phyloP scores from a whole-genome alignment of 2,888 invertebrate genomes.

The Eudemis profundana region DNA sequence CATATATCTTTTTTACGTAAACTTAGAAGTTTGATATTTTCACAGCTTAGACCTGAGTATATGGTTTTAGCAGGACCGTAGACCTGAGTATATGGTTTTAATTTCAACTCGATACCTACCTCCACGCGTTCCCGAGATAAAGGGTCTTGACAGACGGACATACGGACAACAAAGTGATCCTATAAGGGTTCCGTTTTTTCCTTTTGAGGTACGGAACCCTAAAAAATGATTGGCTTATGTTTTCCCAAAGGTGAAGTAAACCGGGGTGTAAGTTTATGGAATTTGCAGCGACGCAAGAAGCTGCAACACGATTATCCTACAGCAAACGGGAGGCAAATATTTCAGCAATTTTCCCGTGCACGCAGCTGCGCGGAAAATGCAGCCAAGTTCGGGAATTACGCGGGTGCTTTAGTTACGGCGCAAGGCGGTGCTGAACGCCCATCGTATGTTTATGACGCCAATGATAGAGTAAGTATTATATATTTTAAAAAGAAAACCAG shows the following conservation, averaged over 20 bases:
- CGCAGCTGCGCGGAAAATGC: slow-evolving; percentile 2
- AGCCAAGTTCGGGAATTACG: slow-evolving; percentile 12
- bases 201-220: too few species aligned
- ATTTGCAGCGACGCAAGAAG: slow-evolving; percentile 45
- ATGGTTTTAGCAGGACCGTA: too few species aligned
- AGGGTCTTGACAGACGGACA: too few species aligned
- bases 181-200: too few species aligned
- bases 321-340: slow-evolving; percentile 39
- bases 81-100: too few species aligned
- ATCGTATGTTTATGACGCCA: not conserved
- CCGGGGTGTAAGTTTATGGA: slow-evolving; percentile 46
- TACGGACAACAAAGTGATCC: too few species aligned
- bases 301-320: slow-evolving; percentile 38
- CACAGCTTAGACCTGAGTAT: too few species aligned
- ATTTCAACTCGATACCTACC: too few species aligned
- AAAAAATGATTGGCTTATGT: not conserved
- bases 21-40: too few species aligned
- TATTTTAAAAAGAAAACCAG: too few species aligned
- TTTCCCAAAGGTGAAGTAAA: slow-evolving; percentile 14
- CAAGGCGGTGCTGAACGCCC: not conserved
- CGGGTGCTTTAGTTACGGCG: not conserved
- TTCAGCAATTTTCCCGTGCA: slow-evolving; percentile 41
- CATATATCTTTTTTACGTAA: too few species aligned
- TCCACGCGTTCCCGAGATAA: too few species aligned
- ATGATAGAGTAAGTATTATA: not conserved